phyloP scores from a whole-genome alignment of 2,797 vertebrate species.

The Protosalanx chinensis region DNA sequence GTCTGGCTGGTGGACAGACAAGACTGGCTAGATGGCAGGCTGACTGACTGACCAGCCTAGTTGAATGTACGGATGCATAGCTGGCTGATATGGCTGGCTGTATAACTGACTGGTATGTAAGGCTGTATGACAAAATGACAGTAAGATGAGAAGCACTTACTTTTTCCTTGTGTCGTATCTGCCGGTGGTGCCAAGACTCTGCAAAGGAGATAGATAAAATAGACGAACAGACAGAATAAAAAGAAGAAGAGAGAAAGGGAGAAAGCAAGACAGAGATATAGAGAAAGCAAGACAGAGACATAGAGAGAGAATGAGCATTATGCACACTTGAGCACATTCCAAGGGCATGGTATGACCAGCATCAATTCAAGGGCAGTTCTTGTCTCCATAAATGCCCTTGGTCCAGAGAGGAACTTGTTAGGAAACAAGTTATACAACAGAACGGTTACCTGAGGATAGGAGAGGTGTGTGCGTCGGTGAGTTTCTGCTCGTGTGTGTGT shows the following conservation, averaged over 20 bases:
- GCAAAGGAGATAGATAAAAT: constrained; percentile 20
- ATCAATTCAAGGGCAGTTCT: background rate
- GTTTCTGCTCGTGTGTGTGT: background rate
- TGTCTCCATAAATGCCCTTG: background rate
- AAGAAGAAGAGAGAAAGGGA: background rate
- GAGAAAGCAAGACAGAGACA: constrained; percentile 1
- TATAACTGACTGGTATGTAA: too few species aligned
- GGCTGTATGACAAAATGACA: background rate
- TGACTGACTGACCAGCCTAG: too few species aligned
- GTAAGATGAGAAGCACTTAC: constrained; percentile 56
- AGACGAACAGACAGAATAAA: constrained; percentile 13
- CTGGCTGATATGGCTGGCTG: background rate
- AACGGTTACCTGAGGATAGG: background rate
- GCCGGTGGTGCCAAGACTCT: constrained; percentile 60
- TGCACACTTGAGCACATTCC: background rate
- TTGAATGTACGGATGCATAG: background rate
- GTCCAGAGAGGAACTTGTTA: background rate
- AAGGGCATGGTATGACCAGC: background rate
- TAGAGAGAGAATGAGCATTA: background rate
- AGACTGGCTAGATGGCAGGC: too few species aligned
- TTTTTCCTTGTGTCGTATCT: constrained; percentile 68
- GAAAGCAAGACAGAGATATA: background rate
- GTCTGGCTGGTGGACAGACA: too few species aligned
- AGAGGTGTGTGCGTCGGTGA: background rate
- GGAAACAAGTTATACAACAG: background rate